Percentiles rank a stretch among this genome's conserved stretches.
Conservation (phyloP, 2,113 vertebrate genomes). For the Lepidothrix coronata region DNA sequence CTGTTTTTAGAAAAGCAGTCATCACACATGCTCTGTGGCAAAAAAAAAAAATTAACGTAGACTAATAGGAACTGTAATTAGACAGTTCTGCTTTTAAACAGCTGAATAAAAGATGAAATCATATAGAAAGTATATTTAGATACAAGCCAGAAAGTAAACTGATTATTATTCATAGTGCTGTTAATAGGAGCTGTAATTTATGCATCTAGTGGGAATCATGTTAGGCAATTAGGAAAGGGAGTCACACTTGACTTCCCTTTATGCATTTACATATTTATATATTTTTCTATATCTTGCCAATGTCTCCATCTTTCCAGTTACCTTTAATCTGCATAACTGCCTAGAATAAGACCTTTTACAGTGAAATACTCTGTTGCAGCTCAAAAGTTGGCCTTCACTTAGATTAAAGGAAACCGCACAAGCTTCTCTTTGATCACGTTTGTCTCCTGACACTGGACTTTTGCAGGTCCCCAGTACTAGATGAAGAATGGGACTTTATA, state of each 20-base stretch:
- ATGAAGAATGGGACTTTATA: background rate
- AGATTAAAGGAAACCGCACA: background rate
- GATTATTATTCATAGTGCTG: constrained; percentile 81
- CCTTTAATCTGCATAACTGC: constrained; percentile 17
- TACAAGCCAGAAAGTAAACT: constrained; percentile 82
- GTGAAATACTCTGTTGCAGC: background rate
- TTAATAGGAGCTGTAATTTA: constrained; percentile 80
- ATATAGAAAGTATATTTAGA: constrained; percentile 85
- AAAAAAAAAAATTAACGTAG: constrained; percentile 74
- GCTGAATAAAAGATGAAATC: constrained; percentile 86
- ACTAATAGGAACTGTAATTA: constrained; percentile 83
- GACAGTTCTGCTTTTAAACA: constrained; percentile 82
- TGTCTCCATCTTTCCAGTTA: constrained; percentile 43
- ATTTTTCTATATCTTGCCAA: constrained; percentile 52
- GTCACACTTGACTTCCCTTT: constrained; percentile 74
- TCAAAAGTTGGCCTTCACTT: background rate
- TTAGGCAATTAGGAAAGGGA: constrained; percentile 78
- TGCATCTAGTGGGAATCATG: constrained; percentile 78
- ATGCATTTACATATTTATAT: constrained; percentile 69
- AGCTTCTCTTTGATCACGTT: background rate
- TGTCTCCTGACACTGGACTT: background rate
- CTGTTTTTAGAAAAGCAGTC: constrained; percentile 78
- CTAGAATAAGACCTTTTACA: constrained; percentile 17
- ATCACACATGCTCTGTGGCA: constrained; percentile 71
- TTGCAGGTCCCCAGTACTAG: background rate